Base-by-base conservation (phyloP, 2,888 invertebrate species). In the Drosophila testacea region DNA sequence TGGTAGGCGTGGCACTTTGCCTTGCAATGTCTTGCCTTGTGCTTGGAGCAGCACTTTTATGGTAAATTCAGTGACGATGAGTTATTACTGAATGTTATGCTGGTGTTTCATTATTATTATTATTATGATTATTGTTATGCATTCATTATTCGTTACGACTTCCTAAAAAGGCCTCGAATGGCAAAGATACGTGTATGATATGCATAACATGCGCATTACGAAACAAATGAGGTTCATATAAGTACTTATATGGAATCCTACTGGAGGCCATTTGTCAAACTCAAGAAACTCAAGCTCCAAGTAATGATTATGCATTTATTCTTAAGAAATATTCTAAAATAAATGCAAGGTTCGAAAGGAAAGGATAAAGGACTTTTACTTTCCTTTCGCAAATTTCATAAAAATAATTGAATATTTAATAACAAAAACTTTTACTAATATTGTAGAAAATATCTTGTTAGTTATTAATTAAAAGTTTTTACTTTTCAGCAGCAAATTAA, bases 171-270 rank as follows among this genome's bases (percentile, higher is more conserved):
- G 16, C 38, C 34, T 63, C 38, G 44, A n/a, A 2, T 55, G 52
- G 39, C 22, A 27, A 62, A 61, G 69, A 54, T n/a, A 38, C 27
- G 32, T 22, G 6, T 41, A 27, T 44, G 56, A 32, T 48, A 34
- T 50, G 57, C 69, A 48, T 61, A 69, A 56, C 55, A 39, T 22
- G 22, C 36, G 11, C 34, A 60, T 77, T 74, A 36, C 56, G 57
- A 22, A 61, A 61, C 60, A 32, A 60, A 55, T 57, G 48, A 46
- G 42, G 39, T 51, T 32, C 46, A 46, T 36, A 64, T 56, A 66
- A 46, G 46, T 41, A n/a, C 46, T 4, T 30, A 27, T 42, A 22
- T 32, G 32, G 10, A 27, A 34, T 46, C 22, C 27, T 36, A 28
- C 10, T 13, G n/a, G 27, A 13, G 48, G 22, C 11, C 48, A 6